Base-by-base conservation (phyloP, 1,140 invertebrate genomes). In the Cardiocondyla obscurior region DNA sequence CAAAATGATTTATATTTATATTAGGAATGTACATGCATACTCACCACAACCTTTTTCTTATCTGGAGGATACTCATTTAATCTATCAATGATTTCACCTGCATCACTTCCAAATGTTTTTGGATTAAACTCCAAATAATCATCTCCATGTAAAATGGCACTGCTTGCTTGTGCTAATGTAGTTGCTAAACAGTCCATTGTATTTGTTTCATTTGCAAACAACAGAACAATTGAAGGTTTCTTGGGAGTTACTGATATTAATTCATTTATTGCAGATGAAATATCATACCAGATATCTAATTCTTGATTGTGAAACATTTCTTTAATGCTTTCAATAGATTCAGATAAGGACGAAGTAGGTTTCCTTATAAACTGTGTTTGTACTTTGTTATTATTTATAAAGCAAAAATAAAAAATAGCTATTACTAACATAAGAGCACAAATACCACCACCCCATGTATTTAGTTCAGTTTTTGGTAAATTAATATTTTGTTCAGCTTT, bases 171-270 rank as follows among this genome's bases (percentile, higher is more conserved):
- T 4, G 84, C 90, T 19, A 93, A 28, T n/a, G 81, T 67, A 33
- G 57, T 51, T 42, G 91, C 90, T 5, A 93, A 88, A 81, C 93
- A 93, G 62, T 88, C 69, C 65, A 92, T 83, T 16, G 89, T 83
- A 42, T 82, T 4, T 1, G 39, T 82, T 30, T 89, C 81, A 69
- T 90, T 87, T 14, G 90, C 90, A 67, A 93, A 89, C 5, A 93
- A 74, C 25, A 92, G 28, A 60, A 93, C 87, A 58, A 91, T 86
- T 5, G 86, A 83, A 8, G 89, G 89, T 73, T 74, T 90, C 6
- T 65, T 62, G 3, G 88, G 86, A 36, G 82, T 79, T 30, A 6
- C 53, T 7, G 69, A 36, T 33, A 88, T 67, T 33, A 90, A 55
- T 39, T 89, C 88, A 6, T 72, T 64, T 64, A 93, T 88, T 14